Evolutionary conservation across 1,140 invertebrate species (phyloP).

Genomic region (Drosophila obscura): DNA sequence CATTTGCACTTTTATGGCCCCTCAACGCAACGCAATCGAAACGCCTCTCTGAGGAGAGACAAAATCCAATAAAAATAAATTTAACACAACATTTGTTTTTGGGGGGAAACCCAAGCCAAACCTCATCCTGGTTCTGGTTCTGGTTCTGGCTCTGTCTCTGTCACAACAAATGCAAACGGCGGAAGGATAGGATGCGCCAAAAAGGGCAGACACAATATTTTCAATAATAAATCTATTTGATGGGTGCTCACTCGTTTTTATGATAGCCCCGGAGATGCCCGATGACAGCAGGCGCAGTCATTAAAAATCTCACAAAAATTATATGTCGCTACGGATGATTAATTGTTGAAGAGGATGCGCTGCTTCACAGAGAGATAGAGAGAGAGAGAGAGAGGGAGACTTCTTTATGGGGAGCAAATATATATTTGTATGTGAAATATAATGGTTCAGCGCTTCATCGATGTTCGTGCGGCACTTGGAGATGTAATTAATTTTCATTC

Average conservation of each 20-base stretch:
- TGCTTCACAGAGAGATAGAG: background rate
- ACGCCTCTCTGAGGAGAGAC: slow-evolving; percentile 52
- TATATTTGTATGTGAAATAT: too few relatives aligned
- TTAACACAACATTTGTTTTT: slow-evolving; percentile 74
- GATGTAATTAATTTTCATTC: slow-evolving; percentile 67
- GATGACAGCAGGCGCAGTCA: slow-evolving; percentile 73
- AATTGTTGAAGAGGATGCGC: slow-evolving; percentile 49
- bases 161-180: slow-evolving; percentile 66
- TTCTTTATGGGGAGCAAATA: background rate
- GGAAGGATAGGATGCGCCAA: too few relatives aligned
- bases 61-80: slow-evolving; percentile 76
- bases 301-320: slow-evolving; percentile 74
- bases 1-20: slow-evolving; percentile 74
- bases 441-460: background rate
- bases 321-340: slow-evolving; percentile 67
- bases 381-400: too few relatives aligned
- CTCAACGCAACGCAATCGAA: slow-evolving; percentile 35
- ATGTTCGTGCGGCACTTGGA: slow-evolving; percentile 22
- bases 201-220: slow-evolving; percentile 73
- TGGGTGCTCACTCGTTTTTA: slow-evolving; percentile 62
- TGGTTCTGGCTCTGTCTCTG: slow-evolving; percentile 32
- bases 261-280: slow-evolving; percentile 57
- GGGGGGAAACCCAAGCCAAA: slow-evolving; percentile 15
- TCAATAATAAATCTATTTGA: slow-evolving; percentile 83
- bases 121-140: slow-evolving; percentile 12